These are phyloP conservation scores for Alexandromys fortis DNA, from an alignment of 2,113 vertebrate genomes.

Conservation along the genomic window DNA sequence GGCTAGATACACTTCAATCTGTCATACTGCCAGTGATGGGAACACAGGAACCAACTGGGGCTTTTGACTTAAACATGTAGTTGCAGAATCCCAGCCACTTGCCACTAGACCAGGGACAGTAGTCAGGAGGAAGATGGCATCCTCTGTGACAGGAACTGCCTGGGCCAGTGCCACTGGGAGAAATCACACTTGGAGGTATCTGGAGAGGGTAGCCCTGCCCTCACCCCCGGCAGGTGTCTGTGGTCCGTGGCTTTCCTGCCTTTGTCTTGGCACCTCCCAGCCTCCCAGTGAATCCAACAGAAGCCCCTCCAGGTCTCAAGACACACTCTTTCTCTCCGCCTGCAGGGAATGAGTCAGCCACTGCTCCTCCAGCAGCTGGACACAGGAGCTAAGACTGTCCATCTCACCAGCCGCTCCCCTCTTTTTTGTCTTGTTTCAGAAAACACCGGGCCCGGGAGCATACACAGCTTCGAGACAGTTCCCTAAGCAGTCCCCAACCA, in stretches of 20 bases:
- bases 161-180: not conserved
- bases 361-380: not conserved
- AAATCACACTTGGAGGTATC: not conserved
- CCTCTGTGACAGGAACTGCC: not conserved
- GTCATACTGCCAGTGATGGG: accelerated
- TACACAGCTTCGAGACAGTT: constrained; percentile 80
- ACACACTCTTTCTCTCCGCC: accelerated
- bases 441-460: constrained; percentile 85
- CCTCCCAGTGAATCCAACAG: not conserved
- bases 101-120: not conserved
- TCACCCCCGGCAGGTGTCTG: too few species aligned
- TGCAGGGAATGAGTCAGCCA: not conserved
- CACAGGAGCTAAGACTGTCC: not conserved
- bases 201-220: not conserved
- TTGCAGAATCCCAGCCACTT: not conserved
- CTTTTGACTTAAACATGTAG: not conserved
- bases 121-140: not conserved
- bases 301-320: not conserved
- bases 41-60: not conserved
- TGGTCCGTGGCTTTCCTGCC: not conserved
- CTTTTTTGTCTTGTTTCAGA: constrained; percentile 79
- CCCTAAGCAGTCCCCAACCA: constrained; percentile 72
- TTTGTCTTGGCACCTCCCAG: not conserved
- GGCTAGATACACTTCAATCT: not conserved
- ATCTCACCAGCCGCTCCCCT: not conserved